Conservation (phyloP, 2,888 invertebrate species). For the Labia minor region DNA sequence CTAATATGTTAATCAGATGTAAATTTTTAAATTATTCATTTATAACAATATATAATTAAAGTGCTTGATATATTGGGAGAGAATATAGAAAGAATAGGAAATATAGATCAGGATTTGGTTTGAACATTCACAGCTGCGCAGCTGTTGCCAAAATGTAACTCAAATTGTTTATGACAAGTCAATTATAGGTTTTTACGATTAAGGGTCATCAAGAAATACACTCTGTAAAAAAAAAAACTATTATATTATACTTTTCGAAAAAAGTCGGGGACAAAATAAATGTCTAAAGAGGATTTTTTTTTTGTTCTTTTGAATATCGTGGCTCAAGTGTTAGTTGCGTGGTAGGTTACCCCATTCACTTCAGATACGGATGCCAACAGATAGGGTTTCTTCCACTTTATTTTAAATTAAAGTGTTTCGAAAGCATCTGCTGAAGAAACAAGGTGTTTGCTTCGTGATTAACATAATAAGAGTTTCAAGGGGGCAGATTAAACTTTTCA, state of each 20-base stretch:
- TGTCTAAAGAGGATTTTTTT: not conserved
- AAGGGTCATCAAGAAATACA: too few species aligned
- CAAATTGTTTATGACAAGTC: not conserved
- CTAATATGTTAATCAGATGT: too few species aligned
- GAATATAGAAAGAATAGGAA: not conserved
- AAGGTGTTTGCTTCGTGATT: not conserved
- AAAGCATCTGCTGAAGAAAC: not conserved
- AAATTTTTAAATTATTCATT: too few species aligned
- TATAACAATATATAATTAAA: too few species aligned
- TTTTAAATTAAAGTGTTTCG: slow-evolving; percentile 2
- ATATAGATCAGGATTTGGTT: not conserved
- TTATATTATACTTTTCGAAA: too few species aligned
- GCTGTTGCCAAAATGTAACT: slow-evolving; percentile 2
- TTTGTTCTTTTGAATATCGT: too few species aligned
- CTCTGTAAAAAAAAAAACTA: not conserved
- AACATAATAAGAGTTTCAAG: not conserved
- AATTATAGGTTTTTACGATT: not conserved
- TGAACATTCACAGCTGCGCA: not conserved
- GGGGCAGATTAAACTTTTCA: not conserved
- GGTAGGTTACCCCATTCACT: not conserved
- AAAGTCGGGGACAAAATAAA: not conserved
- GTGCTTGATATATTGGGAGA: too few species aligned
- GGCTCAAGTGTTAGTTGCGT: too few species aligned
- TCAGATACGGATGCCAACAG: too few species aligned
- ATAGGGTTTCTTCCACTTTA: not conserved